Evolutionary conservation across 2,797 vertebrate genomes (phyloP).

Genomic region (Eulemur mongoz): DNA sequence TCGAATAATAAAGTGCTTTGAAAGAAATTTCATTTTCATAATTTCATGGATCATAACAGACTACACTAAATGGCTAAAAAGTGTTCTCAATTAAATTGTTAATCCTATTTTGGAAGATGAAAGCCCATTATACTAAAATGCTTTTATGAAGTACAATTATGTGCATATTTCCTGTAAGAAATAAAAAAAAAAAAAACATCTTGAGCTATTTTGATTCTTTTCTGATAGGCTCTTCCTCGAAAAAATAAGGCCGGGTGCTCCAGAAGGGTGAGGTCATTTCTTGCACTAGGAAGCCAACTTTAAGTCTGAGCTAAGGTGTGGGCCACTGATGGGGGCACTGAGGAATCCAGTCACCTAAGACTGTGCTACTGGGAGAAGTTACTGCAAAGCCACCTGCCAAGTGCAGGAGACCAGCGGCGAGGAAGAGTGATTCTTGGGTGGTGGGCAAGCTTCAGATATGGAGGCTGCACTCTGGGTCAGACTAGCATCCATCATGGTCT

Average conservation of each 20-base stretch:
- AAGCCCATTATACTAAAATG: background rate
- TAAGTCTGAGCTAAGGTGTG: background rate
- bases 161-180: background rate
- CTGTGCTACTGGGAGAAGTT: background rate
- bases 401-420: background rate
- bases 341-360: background rate
- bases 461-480: background rate
- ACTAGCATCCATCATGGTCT: background rate
- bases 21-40: conserved; percentile 10
- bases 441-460: background rate
- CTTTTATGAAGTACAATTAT: background rate
- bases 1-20: conserved; percentile 5
- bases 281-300: background rate
- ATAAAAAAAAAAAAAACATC: background rate
- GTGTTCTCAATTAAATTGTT: background rate
- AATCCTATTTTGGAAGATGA: background rate
- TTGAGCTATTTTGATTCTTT: background rate
- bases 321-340: background rate
- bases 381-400: background rate
- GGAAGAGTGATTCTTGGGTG: background rate
- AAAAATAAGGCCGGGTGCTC: background rate
- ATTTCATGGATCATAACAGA: background rate
- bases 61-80: conserved; percentile 14
- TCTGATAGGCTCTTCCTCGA: background rate
- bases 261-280: background rate